phyloP scores from a whole-genome alignment of 1,140 invertebrate species.

The Pseudachorutes palmiensis region DNA sequence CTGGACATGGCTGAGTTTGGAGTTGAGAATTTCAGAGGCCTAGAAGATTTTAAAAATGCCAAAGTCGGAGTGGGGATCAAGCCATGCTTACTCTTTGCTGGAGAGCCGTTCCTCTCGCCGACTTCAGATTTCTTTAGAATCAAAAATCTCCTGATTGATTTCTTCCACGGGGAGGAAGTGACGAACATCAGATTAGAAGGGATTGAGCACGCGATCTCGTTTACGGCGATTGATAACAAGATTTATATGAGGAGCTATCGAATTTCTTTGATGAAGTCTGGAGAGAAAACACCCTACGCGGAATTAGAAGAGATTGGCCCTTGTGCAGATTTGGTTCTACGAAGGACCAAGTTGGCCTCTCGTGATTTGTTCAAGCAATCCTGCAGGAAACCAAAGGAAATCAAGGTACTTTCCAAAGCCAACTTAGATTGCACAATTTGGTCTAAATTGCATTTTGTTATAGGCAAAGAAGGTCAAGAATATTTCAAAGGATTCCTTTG shows the following conservation, averaged over 20 bases:
- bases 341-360: constrained; percentile 79
- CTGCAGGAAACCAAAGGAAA: constrained; percentile 70
- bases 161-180: constrained; percentile 80
- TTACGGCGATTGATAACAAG: constrained; percentile 64
- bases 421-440: not conserved
- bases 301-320: constrained; percentile 93
- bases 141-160: constrained; percentile 83
- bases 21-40: constrained; percentile 67
- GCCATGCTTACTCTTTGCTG: constrained; percentile 86
- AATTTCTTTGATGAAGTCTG: constrained; percentile 83
- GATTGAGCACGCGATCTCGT: constrained; percentile 83
- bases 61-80: constrained; percentile 77
- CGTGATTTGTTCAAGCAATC: constrained; percentile 83
- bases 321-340: constrained; percentile 73
- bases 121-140: constrained; percentile 65
- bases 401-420: constrained; percentile 52
- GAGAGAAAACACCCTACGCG: constrained; percentile 71
- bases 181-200: constrained; percentile 77
- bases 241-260: constrained; percentile 84
- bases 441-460: constrained; percentile 23
- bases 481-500: constrained; percentile 73
- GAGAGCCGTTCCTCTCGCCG: constrained; percentile 78
- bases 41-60: constrained; percentile 68
- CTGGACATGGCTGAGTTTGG: constrained; percentile 96
- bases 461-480: constrained; percentile 83